Evolutionary conservation across 2,797 vertebrate genomes (phyloP), one percentile per base, ranked within the genome.

Genomic region (Decapterus maruadsi): DNA sequence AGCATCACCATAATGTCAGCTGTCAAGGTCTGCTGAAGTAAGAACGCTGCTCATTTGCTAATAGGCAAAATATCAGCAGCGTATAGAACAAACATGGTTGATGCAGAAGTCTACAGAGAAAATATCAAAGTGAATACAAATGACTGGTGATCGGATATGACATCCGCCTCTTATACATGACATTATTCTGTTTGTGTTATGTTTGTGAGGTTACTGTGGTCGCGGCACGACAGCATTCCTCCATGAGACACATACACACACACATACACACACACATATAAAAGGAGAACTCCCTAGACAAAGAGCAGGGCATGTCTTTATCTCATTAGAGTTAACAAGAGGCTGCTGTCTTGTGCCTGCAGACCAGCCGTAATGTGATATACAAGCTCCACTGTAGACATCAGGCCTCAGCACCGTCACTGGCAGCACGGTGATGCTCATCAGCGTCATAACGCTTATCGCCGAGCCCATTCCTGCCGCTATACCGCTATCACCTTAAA

Each of bases 291-390:
- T 90, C 83, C 83, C 85, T 75, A 83, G 90, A 92, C 89, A 89
- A 90, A 91, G 89, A 92, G 85, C 89, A 85, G 85, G 77, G 82
- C 90, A 90, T 83, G 85, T 90, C 89, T 92, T 93, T 90, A 93
- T 94, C 88, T 93, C 87, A 93, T 94, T 93, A 94, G 84, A 81
- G 90, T 85, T 93, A 94, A 93, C 84, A 79, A 94, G 91, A 88
- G 81, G 82, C 86, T 92, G 89, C 90, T 74, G 88, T 92, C 91
- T 84, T 85, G 81, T 80, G 84, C 83, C 90, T 87, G 82, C 84
- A 84, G 80, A 86, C 87, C 70, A 14, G 71, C 72, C 4, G 73
- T 89, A 90, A 90, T 82, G 77, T 85, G 81, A 91, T 84, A 57
- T 68, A n/a, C 72, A 68, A 73, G 77, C 77, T 17, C 56, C 6